Conservation (phyloP, 2,888 invertebrate species). For the Griposia aprilina region DNA sequence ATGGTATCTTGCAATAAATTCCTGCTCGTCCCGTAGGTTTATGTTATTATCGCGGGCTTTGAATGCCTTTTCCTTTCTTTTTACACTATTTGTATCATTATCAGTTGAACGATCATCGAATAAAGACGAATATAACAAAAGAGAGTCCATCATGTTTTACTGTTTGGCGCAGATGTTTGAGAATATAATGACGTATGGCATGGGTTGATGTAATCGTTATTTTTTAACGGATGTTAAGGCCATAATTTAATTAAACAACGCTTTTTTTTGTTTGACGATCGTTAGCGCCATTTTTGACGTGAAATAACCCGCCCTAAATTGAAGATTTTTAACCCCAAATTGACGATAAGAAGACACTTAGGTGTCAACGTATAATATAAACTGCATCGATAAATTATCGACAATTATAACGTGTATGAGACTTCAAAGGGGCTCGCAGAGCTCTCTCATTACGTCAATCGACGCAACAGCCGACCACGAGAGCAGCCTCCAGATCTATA, state of each 20-base stretch:
- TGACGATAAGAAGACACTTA: too few relatives aligned
- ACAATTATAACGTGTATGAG: not conserved
- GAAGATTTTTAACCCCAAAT: too few relatives aligned
- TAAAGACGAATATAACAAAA: not conserved
- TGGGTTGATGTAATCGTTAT: too few relatives aligned
- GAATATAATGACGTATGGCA: not conserved
- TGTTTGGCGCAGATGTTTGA: not conserved
- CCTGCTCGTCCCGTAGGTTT: too few relatives aligned
- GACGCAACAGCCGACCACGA: not conserved
- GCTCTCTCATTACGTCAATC: not conserved
- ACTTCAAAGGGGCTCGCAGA: too few relatives aligned
- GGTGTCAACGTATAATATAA: too few relatives aligned
- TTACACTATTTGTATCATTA: not conserved
- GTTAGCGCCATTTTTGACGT: too few relatives aligned
- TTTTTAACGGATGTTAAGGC: too few relatives aligned
- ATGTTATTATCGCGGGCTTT: not conserved
- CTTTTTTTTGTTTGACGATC: too few relatives aligned
- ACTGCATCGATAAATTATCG: not conserved
- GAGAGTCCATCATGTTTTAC: not conserved
- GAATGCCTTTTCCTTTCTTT: not conserved
- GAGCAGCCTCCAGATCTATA: not conserved
- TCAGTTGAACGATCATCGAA: not conserved
- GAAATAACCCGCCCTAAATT: not conserved
- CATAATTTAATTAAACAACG: too few relatives aligned
- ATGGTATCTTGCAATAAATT: not conserved